These are phyloP conservation scores for Batillaria attramentaria DNA, from an alignment of 1,140 invertebrate species.

Conservation along the genomic window DNA sequence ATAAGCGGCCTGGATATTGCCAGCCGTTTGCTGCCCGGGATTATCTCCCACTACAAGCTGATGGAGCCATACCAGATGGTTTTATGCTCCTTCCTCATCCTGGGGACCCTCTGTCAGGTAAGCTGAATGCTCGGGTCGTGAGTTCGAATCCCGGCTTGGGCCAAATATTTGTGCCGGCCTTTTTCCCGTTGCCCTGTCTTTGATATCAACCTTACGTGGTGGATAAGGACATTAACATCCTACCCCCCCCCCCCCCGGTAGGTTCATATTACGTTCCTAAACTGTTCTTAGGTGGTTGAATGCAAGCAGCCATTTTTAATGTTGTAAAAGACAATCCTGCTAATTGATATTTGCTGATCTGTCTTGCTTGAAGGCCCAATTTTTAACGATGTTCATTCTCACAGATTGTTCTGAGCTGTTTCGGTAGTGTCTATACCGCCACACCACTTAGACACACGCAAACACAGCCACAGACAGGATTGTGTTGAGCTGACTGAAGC, in stretches of 20 bases:
- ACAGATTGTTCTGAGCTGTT: too few species aligned
- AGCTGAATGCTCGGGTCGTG: neutral
- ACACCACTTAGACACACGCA: too few species aligned
- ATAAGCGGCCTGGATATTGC: neutral
- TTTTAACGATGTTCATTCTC: too few species aligned
- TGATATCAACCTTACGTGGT: neutral
- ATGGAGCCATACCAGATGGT: conserved; percentile 26
- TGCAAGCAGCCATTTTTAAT: neutral
- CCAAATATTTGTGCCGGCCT: neutral
- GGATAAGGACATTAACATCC: neutral
- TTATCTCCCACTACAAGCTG: conserved; percentile 8
- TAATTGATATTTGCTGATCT: too few species aligned
- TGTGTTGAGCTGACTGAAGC: too few species aligned
- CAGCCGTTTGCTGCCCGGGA: neutral
- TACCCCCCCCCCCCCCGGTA: neutral
- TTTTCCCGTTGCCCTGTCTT: neutral
- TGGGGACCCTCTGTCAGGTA: neutral
- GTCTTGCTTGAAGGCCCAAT: too few species aligned
- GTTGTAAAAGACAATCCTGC: too few species aligned
- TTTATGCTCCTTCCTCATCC: neutral
- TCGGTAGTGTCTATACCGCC: too few species aligned
- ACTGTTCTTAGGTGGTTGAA: neutral
- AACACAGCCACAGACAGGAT: too few species aligned
- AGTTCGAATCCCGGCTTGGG: neutral
- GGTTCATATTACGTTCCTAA: neutral